Evolutionary conservation across 2,113 vertebrate genomes (phyloP), one percentile per base, ranked within the genome.

Genomic region (Oophaga pumilio): DNA sequence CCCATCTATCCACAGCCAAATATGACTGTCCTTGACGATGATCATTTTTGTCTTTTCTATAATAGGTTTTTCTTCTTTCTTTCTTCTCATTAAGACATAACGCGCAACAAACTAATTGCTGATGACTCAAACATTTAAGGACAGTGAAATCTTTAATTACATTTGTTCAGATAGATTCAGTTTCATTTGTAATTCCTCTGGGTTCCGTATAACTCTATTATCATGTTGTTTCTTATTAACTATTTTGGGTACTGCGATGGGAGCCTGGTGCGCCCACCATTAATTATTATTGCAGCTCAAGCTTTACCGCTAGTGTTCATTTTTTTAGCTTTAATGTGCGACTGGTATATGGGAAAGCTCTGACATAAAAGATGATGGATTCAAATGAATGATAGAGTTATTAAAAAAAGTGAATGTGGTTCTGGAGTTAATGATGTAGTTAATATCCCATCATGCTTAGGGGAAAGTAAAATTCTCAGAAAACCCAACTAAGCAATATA

Each of bases 81-180:
- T 49, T 33, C 85, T 68, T 49, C 85, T 78, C 73, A 86, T 78
- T 86, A 64, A 86, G 85, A 86, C 26, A 17, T 86, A 86, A 78
- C 56, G 26, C 33, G 28, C 59, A 66, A 68, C n/a, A 86, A 86
- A 77, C 85, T 86, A 86, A 86, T 86, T 24, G 57, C 59, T 66
- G 74, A 78, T 68, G 85, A 86, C 85, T 86, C 49, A 66, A 78
- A 86, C 73, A 74, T 49, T 86, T 66, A 86, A 86, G 57, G 85
- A 86, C 74, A 24, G 71, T 53, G 49, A 66, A 86, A 9, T 49
- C 22, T 86, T 76, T 86, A 78, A 78, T 78, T 78, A 86, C 60
- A 77, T 86, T 78, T 86, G 73, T 78, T 86, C 13, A 78, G 62
- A 86, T 77, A 86, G 76, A 78, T 78, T 66, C 57, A 28, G 28